Evolutionary conservation across 2,888 invertebrate species (phyloP), one percentile per base, ranked within the genome.

Genomic region (Hirtodrosophila trivittata): DNA sequence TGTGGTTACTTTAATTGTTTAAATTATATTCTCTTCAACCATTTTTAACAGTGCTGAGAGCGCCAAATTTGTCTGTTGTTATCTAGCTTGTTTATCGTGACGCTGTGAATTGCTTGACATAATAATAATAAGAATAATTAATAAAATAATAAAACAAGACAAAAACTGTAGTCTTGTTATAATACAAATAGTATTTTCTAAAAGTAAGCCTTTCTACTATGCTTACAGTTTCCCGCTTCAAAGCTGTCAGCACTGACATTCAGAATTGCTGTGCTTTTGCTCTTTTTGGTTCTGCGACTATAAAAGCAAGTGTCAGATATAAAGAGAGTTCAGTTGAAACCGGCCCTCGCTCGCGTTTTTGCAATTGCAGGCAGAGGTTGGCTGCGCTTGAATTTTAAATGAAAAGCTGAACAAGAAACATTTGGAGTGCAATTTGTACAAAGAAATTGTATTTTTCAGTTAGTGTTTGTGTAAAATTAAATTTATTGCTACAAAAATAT

Each of bases 281-380:
- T 43, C 74, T 57, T 68, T 57, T 46, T 46, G 9, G 26, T 35
- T 39, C 14, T 35, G 28, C 0, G 32, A 6, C 59, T 75, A 77
- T 77, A 77, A 83, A 77, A 77, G 81, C 39, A 43, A 69, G 51
- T 33, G 65, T 13, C 28, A 4, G 2, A 26, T 43, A 45, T 45
- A 33, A 65, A 63, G 57, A 67, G 71, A 74, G 64, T 75, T 77
- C 83, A 57, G 63, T 81, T 52, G 59, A 64, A 77, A 77, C 78
- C 82, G 82, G 85, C 66, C 62, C 65, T 85, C 71, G 67, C 71
- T 66, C 62, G 68, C 69, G 68, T 32, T 70, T 73, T 74, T 49
- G 63, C 57, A 52, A 65, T 12, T 77, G 64, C 52, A 45, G n/a
- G 9, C 14, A 75, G 80, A 80, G 85, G 63, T 80, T 45, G 52